Evolutionary conservation across 1,140 invertebrate genomes (phyloP), one percentile per base, ranked within the genome.

Genomic region (Conus ventricosus): DNA sequence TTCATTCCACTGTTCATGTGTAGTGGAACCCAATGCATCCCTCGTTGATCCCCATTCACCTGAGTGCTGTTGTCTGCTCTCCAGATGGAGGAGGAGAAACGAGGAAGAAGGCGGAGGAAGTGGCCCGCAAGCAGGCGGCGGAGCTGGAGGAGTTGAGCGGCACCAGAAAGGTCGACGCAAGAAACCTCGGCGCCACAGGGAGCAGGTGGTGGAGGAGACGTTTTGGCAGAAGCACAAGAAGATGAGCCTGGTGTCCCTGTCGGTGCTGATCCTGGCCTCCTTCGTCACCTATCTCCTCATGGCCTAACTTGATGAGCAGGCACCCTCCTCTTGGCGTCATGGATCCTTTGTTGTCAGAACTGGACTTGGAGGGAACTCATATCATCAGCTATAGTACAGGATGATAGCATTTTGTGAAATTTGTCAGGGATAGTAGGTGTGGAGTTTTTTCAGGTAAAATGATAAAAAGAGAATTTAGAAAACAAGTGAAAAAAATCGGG

Each of bases 81-180:
- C 57, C 78, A 86, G 84, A 81, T 25, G 20, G 91, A 93, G 82
- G 93, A 94, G 83, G 93, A 93, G 78, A 90, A 20, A 89, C 92
- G 23, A 92, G 88, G 82, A 81, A 88, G 15, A 90, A 92, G 63
- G 91, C 93, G 87, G 92, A 93, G 80, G 93, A 93, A 71, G 93
- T 93, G 85, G 51, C 88, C 25, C 89, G 91, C 85, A 93, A 93
- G 86, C 92, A 94, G 75, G 88, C 93, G 84, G 91, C 88, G 51
- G 94, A 95, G 84, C 85, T 94, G 4, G 93, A 93, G 78, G 93
- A 94, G 54, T 95, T 93, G 93, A 95, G 86, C 89, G 93, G 15
- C 93, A 91, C 85, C 92, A 91, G 90, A 93, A 92, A 87, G 93
- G 93, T 8, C 89, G 90, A 11, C 92, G 91, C 83, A 91, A 93